phyloP scores from a whole-genome alignment of 2,797 vertebrate species.

The Coluber constrictor region DNA sequence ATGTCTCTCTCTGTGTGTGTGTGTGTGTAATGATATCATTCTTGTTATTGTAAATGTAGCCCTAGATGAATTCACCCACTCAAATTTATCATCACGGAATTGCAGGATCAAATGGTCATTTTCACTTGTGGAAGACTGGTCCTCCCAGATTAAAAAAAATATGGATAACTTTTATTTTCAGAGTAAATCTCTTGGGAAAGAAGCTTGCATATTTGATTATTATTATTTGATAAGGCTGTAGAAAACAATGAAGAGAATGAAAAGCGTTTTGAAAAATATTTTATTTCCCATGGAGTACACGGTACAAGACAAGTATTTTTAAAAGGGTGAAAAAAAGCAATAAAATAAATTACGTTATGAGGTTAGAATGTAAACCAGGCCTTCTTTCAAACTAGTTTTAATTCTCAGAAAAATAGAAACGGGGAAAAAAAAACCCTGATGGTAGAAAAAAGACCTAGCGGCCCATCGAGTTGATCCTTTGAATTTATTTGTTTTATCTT shows the following conservation, averaged over 20 bases:
- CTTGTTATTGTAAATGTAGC: not conserved
- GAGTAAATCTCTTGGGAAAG: not conserved
- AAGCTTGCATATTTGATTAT: not conserved
- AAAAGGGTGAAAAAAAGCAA: too few relatives aligned
- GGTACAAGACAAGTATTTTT: not conserved
- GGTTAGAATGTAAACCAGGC: not conserved
- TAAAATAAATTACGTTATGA: not conserved
- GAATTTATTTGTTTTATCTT: not conserved
- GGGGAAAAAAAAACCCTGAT: not conserved
- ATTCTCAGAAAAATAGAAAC: not conserved
- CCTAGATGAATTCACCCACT: not conserved
- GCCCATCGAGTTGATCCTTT: not conserved
- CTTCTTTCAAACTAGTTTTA: not conserved
- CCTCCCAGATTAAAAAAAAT: not conserved
- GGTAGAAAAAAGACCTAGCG: not conserved
- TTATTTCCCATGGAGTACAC: not conserved
- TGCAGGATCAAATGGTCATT: not conserved
- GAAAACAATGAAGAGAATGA: not conserved
- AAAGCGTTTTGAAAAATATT: not conserved
- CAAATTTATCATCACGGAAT: not conserved
- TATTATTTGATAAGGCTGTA: not conserved
- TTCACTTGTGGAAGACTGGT: not conserved
- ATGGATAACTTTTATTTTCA: not conserved
- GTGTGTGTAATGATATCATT: not conserved
- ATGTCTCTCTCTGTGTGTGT: not conserved